A percentile compares a stretch with the other conserved stretches of the same genome.
Evolutionary conservation across 1,140 invertebrate species (phyloP).

Genomic region (Papilio polytes): DNA sequence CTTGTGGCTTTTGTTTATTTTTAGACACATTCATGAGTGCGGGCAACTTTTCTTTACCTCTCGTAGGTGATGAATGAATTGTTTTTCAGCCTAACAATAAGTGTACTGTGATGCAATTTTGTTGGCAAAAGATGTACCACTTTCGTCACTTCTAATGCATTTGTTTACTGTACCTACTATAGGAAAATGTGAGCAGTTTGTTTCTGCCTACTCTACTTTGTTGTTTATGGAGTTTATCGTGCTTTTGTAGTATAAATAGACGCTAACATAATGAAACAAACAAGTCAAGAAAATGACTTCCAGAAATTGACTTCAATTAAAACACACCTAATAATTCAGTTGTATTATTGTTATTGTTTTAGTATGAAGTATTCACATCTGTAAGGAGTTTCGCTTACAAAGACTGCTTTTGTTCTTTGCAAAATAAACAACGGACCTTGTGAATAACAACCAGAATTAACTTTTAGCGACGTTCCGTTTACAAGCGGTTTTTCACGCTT

Average conservation of each 20-base stretch:
- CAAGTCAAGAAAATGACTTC: no score
- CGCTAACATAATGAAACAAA: no score
- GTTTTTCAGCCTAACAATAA: background rate
- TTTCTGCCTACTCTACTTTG: background rate
- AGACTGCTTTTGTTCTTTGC: slow-evolving; percentile 11
- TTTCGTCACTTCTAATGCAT: background rate
- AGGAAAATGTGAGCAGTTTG: background rate
- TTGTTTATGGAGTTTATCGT: no score
- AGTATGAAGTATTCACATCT: background rate
- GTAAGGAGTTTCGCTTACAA: background rate
- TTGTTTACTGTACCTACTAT: background rate
- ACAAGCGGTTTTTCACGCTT: slow-evolving; percentile 6
- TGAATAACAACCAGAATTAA: slow-evolving; percentile 24
- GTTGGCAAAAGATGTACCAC: background rate
- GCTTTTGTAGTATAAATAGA: no score
- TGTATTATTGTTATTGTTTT: background rate
- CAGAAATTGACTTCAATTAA: no score
- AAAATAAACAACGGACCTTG: background rate
- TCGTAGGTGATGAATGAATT: slow-evolving; percentile 16
- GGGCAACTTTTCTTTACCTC: slow-evolving; percentile 8
- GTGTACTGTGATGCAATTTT: background rate
- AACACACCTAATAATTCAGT: no score
- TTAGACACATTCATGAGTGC: slow-evolving; percentile 32
- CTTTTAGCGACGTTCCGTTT: slow-evolving; percentile 29
- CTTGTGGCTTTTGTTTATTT: slow-evolving; percentile 27